phyloP scores from a whole-genome alignment of 2,888 invertebrate species.

The Caenorhabditis parvicauda region DNA sequence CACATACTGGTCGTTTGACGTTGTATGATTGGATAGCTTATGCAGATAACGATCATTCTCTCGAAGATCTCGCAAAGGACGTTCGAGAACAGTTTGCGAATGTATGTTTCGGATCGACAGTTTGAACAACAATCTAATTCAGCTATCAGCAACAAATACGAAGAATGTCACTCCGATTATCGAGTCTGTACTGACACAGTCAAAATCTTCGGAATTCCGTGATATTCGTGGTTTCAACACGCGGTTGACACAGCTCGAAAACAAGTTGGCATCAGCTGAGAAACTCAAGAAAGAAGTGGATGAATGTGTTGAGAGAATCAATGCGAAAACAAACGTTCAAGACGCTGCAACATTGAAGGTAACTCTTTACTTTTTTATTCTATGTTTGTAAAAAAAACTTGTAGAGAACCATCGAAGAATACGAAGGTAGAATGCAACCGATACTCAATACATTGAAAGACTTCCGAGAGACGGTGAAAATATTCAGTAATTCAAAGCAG shows the following conservation, averaged over 20 bases:
- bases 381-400: too few relatives aligned
- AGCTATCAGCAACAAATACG: conserved; percentile 23
- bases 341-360: too few relatives aligned
- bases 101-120: conserved; percentile 5
- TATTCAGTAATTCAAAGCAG: conserved; percentile 48
- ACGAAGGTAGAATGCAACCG: too few relatives aligned
- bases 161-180: conserved; percentile 12
- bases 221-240: conserved; percentile 57
- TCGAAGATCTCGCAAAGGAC: conserved; percentile 27
- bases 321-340: too few relatives aligned
- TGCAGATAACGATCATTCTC: conserved; percentile 40
- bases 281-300: conserved; percentile 16
- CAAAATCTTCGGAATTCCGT: conserved; percentile 38
- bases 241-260: conserved; percentile 48
- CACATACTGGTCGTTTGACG: conserved; percentile 13
- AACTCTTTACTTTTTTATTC: too few relatives aligned
- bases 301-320: conserved; percentile 12
- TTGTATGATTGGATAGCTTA: conserved; percentile 54
- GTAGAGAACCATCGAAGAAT: too few relatives aligned
- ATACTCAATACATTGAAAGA: conserved; percentile 29
- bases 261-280: conserved; percentile 26
- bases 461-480: conserved; percentile 23
- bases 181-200: conserved; percentile 33
- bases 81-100: conserved; percentile 32
- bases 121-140: conserved; percentile 1